Conservation (phyloP, 1,140 invertebrate species). For the Scaptodrosophila lebanonensis region DNA sequence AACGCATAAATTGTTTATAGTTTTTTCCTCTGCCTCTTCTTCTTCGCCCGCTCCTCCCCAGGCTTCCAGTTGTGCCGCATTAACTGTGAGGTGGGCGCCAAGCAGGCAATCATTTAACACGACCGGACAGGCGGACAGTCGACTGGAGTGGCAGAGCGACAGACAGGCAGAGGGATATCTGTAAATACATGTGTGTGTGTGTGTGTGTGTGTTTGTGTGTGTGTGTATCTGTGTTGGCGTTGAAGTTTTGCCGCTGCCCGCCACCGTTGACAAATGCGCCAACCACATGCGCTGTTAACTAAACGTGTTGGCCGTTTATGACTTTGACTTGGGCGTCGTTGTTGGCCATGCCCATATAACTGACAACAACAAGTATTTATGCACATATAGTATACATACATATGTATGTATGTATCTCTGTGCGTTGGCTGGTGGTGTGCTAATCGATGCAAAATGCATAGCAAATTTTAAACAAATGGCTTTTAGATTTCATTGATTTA, state of each 20-base stretch:
- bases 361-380: constrained; percentile 19
- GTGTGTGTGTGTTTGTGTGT: no score
- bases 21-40: constrained; percentile 9
- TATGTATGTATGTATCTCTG: constrained; percentile 51
- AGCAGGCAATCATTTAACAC: constrained; percentile 42
- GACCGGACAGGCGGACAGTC: constrained; percentile 10
- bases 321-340: constrained; percentile 11
- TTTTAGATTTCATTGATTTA: neutral
- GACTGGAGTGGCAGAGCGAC: neutral
- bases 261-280: constrained; percentile 68
- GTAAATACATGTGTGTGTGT: no score
- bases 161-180: no score
- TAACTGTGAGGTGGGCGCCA: constrained; percentile 29
- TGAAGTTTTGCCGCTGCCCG: constrained; percentile 45
- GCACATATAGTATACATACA: no score
- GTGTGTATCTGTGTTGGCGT: constrained; percentile 53
- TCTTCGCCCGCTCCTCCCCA: no score
- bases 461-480: constrained; percentile 37
- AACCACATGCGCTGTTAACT: constrained; percentile 67
- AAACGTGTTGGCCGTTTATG: constrained; percentile 49
- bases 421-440: constrained; percentile 7
- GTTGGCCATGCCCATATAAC: constrained; percentile 1
- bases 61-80: no score
- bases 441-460: constrained; percentile 52
- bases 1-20: constrained; percentile 71